phyloP scores from a whole-genome alignment of 2,113 vertebrate species.

The Coryphaenoides rupestris region DNA sequence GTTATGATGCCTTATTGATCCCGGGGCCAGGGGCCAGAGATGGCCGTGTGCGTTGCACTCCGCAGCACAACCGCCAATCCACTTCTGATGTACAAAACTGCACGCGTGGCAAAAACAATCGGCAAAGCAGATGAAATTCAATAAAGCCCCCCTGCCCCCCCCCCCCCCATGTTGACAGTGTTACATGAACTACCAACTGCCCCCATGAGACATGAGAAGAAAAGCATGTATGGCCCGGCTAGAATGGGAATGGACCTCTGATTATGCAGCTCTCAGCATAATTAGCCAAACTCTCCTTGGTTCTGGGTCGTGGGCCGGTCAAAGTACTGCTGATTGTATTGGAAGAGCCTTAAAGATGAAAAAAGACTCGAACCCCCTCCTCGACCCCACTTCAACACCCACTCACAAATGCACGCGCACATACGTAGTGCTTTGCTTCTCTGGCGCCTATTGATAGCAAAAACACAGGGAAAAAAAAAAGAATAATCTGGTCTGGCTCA shows the following conservation, averaged over 20 bases:
- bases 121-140: slow-evolving; percentile 28
- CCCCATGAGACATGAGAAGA: neutral
- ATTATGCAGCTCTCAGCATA: slow-evolving; percentile 14
- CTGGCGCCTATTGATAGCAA: slow-evolving; percentile 21
- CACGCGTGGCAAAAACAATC: slow-evolving; percentile 44
- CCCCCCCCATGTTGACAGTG: slow-evolving; percentile 6
- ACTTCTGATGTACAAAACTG: slow-evolving; percentile 33
- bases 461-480: slow-evolving; percentile 33
- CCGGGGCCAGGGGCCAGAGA: slow-evolving; percentile 35
- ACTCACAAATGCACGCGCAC: no score
- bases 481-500: no score
- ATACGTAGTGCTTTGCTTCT: no score
- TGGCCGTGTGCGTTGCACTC: slow-evolving; percentile 10
- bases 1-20: slow-evolving; percentile 56
- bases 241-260: neutral
- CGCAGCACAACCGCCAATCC: slow-evolving; percentile 17
- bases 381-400: no score
- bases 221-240: neutral
- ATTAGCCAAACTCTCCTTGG: slow-evolving; percentile 40
- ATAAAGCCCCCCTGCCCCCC: slow-evolving; percentile 22
- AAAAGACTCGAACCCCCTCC: slow-evolving; percentile 15
- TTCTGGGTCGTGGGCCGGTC: slow-evolving; percentile 26
- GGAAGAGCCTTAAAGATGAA: slow-evolving; percentile 36
- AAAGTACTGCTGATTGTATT: slow-evolving; percentile 5
- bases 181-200: slow-evolving; percentile 13